Conservation (phyloP, 2,113 vertebrate species). For the Peromyscus polionotus region DNA sequence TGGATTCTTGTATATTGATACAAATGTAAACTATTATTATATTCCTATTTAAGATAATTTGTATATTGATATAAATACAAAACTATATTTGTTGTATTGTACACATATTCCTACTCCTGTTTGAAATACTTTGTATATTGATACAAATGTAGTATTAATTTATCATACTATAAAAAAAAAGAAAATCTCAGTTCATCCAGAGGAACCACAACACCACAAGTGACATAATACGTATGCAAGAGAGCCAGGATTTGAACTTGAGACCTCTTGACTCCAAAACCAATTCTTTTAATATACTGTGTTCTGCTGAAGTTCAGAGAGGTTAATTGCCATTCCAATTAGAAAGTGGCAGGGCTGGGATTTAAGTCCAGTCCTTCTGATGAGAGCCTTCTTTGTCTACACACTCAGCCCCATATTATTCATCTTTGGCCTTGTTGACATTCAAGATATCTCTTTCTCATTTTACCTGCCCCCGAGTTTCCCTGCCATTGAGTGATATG, state of each 20-base stretch:
- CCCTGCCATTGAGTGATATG: slow-evolving; percentile 7
- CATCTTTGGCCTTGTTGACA: slow-evolving; percentile 42
- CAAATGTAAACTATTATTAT: no score
- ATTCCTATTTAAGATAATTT: no score
- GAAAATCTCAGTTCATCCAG: slow-evolving; percentile 7
- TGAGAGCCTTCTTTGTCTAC: background rate
- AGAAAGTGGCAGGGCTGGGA: slow-evolving; percentile 18
- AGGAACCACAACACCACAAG: background rate
- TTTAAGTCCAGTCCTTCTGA: slow-evolving; percentile 33
- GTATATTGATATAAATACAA: no score
- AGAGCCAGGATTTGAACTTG: slow-evolving; percentile 49
- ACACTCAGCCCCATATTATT: background rate
- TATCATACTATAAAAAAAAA: no score
- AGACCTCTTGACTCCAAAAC: background rate
- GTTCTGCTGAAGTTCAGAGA: background rate
- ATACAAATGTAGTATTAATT: no score
- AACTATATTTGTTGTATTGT: no score
- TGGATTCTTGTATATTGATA: no score
- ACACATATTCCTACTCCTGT: no score
- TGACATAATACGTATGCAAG: background rate
- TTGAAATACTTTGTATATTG: no score
- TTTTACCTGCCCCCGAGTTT: slow-evolving; percentile 43
- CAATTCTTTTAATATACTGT: background rate
- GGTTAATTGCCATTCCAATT: slow-evolving; percentile 54
- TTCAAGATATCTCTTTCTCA: slow-evolving; percentile 53